These are phyloP conservation scores for Stichodactyla helianthus DNA, from an alignment of 64 coral and sea anemone species.

Conservation along the genomic window DNA sequence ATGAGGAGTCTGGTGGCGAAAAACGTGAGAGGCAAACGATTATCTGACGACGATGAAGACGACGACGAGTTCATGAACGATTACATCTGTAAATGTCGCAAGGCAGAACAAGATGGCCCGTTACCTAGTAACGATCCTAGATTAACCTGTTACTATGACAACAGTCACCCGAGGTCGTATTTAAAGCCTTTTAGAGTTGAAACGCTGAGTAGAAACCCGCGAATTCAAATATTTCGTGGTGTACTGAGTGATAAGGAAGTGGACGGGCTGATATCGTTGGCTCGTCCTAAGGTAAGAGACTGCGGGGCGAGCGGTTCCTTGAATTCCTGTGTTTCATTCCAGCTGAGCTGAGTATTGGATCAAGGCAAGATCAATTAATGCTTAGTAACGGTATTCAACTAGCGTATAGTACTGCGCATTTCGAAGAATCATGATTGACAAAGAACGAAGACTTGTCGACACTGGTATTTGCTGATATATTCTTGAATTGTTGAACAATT, in stretches of 20 bases:
- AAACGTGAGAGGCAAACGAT: background rate
- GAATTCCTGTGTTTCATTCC: too few species aligned
- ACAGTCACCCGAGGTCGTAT: constrained; percentile 22
- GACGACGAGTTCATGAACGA: background rate
- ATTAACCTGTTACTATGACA: constrained; percentile 21
- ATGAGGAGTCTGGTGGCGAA: background rate
- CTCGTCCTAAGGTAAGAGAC: constrained; percentile 17
- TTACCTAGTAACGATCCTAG: background rate
- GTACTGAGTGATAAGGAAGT: constrained; percentile 31
- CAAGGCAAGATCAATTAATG: too few species aligned
- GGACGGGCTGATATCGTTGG: constrained; percentile 12
- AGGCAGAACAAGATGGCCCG: background rate
- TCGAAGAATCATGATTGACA: too few species aligned
- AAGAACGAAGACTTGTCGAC: too few species aligned
- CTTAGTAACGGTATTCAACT: too few species aligned
- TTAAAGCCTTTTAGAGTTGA: constrained; percentile 26
- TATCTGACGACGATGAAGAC: constrained; percentile 11
- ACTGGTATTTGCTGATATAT: too few species aligned
- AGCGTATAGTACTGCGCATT: too few species aligned
- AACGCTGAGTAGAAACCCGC: background rate
- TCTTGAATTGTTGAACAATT: too few species aligned
- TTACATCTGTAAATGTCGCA: background rate
- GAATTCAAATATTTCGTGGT: constrained; percentile 16
- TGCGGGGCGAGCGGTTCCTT: too few species aligned
- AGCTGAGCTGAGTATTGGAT: too few species aligned